phyloP scores from a whole-genome alignment of 2,113 vertebrate genomes.

The Ondatra zibethicus region DNA sequence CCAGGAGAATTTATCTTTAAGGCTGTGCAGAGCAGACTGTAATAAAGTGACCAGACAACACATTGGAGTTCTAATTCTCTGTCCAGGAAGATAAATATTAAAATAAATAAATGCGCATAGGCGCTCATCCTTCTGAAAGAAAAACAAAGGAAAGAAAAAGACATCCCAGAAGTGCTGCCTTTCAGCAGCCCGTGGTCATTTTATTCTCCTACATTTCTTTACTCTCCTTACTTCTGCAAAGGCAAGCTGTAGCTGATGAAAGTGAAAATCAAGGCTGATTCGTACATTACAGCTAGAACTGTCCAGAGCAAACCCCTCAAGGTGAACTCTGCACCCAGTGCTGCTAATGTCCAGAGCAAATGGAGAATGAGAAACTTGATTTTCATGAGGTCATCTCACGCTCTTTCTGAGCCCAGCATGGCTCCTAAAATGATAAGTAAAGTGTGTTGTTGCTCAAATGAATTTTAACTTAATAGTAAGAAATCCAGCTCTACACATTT shows the following conservation, averaged over 20 bases:
- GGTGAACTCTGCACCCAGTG: slow-evolving; percentile 56
- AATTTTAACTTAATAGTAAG: slow-evolving; percentile 50
- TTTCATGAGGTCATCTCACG: slow-evolving; percentile 77
- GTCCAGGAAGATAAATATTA: slow-evolving; percentile 37
- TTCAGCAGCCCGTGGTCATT: slow-evolving; percentile 73
- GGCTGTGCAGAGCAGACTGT: slow-evolving; percentile 64
- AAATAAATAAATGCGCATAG: slow-evolving; percentile 30
- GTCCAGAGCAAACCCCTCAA: slow-evolving; percentile 65
- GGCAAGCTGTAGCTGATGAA: slow-evolving; percentile 72
- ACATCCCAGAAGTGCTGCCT: slow-evolving; percentile 75
- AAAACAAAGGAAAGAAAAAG: background rate
- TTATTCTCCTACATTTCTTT: slow-evolving; percentile 78
- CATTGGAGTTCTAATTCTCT: slow-evolving; percentile 63
- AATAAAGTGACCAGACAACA: slow-evolving; percentile 79
- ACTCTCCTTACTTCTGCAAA: slow-evolving; percentile 72
- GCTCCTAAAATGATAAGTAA: slow-evolving; percentile 72
- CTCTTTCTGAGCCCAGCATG: slow-evolving; percentile 65
- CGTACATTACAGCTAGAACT: slow-evolving; percentile 76
- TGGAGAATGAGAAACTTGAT: slow-evolving; percentile 81
- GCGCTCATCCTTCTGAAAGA: background rate
- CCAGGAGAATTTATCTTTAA: slow-evolving; percentile 75
- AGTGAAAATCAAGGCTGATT: slow-evolving; percentile 81
- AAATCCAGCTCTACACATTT: slow-evolving; percentile 61
- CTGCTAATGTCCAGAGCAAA: slow-evolving; percentile 80
- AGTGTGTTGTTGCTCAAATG: slow-evolving; percentile 68